Conservation (phyloP, 2,797 vertebrate genomes). For the Rachycentron canadum region DNA sequence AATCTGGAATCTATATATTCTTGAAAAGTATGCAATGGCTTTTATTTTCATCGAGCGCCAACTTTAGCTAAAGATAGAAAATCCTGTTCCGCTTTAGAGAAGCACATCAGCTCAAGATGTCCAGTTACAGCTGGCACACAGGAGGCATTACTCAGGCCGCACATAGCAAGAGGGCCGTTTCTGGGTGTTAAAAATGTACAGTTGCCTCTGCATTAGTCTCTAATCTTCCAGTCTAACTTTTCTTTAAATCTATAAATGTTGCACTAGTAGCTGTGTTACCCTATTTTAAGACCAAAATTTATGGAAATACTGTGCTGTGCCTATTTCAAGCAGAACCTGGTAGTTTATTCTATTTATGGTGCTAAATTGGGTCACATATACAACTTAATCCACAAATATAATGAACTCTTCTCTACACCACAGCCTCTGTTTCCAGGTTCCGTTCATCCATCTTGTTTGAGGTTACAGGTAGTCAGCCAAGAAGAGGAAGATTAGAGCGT, state of each 20-base stretch:
- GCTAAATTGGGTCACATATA: slow-evolving; percentile 66
- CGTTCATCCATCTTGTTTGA: slow-evolving; percentile 54
- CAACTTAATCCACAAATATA: slow-evolving; percentile 58
- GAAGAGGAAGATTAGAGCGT: slow-evolving; percentile 68
- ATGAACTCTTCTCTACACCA: slow-evolving; percentile 65
- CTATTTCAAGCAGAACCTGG: slow-evolving; percentile 59
- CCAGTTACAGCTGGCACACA: slow-evolving; percentile 52
- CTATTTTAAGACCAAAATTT: slow-evolving; percentile 44
- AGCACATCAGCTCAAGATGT: slow-evolving; percentile 53
- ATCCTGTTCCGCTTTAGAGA: slow-evolving; percentile 29
- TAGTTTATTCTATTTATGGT: slow-evolving; percentile 67
- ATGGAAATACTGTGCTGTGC: slow-evolving; percentile 48
- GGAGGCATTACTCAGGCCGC: slow-evolving; percentile 22
- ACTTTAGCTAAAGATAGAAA: slow-evolving; percentile 40
- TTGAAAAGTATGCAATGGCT: slow-evolving; percentile 2
- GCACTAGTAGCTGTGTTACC: background rate
- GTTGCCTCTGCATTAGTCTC: background rate
- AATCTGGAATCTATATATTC: slow-evolving; percentile 46
- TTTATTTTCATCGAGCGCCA: slow-evolving; percentile 67
- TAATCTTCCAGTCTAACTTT: background rate
- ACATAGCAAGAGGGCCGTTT: background rate
- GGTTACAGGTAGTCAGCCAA: slow-evolving; percentile 74
- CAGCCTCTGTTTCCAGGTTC: slow-evolving; percentile 60
- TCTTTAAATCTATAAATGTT: background rate
- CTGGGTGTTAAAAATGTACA: background rate